Conservation (phyloP, 2,888 invertebrate species). For the Seira ritae region DNA sequence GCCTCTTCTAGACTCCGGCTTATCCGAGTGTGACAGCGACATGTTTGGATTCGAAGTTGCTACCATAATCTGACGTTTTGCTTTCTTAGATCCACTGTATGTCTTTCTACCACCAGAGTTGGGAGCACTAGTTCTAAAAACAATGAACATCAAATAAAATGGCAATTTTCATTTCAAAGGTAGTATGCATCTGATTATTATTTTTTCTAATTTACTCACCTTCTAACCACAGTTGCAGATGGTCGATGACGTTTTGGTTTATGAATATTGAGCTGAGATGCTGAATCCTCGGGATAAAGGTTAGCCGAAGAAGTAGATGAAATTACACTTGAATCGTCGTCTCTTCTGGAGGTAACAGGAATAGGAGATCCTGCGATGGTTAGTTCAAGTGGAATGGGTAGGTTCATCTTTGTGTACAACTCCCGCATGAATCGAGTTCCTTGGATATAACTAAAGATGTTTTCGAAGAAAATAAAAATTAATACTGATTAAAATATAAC, state of each 20-base stretch:
- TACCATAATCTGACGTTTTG: constrained; percentile 46
- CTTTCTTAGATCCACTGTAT: neutral
- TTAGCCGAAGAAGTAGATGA: constrained; percentile 44
- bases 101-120: constrained; percentile 14
- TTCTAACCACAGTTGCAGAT: neutral
- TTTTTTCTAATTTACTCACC: no score
- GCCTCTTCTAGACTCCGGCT: neutral
- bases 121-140: neutral
- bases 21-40: neutral
- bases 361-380: constrained; percentile 50
- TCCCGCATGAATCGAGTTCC: constrained; percentile 42
- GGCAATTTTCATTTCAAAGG: neutral
- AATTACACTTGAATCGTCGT: constrained; percentile 55
- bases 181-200: no score
- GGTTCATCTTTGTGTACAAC: constrained; percentile 44
- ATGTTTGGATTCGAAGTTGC: constrained; percentile 19
- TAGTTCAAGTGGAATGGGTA: constrained; percentile 46
- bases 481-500: neutral
- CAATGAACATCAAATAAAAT: neutral
- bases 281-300: constrained; percentile 51
- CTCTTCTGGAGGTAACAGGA: constrained; percentile 33
- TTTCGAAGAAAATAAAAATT: neutral
- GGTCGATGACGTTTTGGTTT: constrained; percentile 18
- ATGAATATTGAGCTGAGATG: constrained; percentile 38
- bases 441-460: constrained; percentile 37